Percentiles rank a stretch among this genome's conserved stretches.
Evolutionary conservation across 2,797 vertebrate genomes (phyloP).

Genomic region (Enteromius trimaculatus): DNA sequence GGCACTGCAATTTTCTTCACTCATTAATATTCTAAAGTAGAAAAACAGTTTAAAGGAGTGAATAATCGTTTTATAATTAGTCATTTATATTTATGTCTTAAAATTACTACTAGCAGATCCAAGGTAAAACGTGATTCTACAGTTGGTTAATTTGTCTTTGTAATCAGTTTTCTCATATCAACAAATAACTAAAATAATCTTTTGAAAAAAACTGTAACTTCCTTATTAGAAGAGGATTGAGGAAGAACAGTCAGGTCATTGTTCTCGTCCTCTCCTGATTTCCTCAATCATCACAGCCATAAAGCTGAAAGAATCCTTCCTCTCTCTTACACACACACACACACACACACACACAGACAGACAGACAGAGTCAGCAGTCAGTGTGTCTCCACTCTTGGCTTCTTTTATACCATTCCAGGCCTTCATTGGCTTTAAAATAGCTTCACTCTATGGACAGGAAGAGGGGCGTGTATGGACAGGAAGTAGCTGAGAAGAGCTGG

Average conservation of each 20-base stretch:
- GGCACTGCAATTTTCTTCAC: not conserved
- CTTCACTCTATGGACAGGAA: slow-evolving; percentile 56
- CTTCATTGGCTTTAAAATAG: slow-evolving; percentile 54
- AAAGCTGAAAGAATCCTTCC: slow-evolving; percentile 52
- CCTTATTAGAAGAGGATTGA: slow-evolving; percentile 50
- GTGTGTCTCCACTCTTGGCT: slow-evolving; percentile 51
- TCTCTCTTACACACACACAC: slow-evolving; percentile 48
- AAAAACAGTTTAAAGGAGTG: not conserved
- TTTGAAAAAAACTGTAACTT: slow-evolving; percentile 29
- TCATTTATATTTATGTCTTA: not conserved
- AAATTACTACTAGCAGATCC: not conserved
- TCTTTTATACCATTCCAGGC: slow-evolving; percentile 53
- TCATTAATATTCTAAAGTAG: not conserved
- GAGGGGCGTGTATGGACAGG: slow-evolving; percentile 60
- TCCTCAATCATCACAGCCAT: slow-evolving; percentile 55
- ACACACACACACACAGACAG: slow-evolving; percentile 43
- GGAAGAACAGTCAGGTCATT: slow-evolving; percentile 55
- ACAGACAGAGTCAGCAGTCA: slow-evolving; percentile 46
- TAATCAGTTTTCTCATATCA: not conserved
- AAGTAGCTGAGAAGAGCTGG: slow-evolving; percentile 60
- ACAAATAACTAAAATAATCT: not conserved
- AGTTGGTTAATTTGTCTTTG: not conserved
- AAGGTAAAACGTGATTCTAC: not conserved
- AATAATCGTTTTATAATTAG: not conserved
- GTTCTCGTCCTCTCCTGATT: slow-evolving; percentile 49